Conservation (phyloP, 2,888 invertebrate species). For the Caenorhabditis zanzibari region DNA sequence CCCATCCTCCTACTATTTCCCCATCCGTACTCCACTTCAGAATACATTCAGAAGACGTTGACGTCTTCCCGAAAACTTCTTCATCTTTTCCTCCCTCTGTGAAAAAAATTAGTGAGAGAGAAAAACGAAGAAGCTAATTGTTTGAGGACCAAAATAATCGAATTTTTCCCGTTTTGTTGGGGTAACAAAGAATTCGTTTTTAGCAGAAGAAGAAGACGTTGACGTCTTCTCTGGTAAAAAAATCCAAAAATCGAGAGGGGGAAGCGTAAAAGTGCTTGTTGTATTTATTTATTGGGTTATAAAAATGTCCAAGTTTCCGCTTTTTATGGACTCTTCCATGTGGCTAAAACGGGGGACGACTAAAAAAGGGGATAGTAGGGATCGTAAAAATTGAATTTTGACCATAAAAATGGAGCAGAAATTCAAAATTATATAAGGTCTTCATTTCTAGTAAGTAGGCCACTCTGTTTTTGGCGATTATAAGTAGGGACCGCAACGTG, state of each 20-base stretch:
- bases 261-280: slow-evolving; percentile 8
- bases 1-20: neutral
- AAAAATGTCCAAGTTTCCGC: slow-evolving; percentile 59
- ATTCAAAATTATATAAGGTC: too few species aligned
- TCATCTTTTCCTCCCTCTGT: slow-evolving; percentile 17
- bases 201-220: neutral
- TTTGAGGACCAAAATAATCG: slow-evolving; percentile 50
- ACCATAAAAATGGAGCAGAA: too few species aligned
- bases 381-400: neutral
- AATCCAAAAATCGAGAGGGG: neutral
- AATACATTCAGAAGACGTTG: slow-evolving; percentile 33
- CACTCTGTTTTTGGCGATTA: too few species aligned
- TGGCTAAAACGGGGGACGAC: neutral
- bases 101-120: slow-evolving; percentile 16
- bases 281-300: slow-evolving; percentile 64
- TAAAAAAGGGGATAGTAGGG: neutral
- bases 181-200: slow-evolving; percentile 2
- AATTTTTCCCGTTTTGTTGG: slow-evolving; percentile 26
- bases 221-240: slow-evolving; percentile 9
- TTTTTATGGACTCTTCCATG: slow-evolving; percentile 49
- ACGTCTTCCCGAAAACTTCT: slow-evolving; percentile 11
- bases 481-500: too few species aligned
- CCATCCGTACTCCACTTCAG: slow-evolving; percentile 40
- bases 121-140: slow-evolving; percentile 8
- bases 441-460: too few species aligned